Evolutionary conservation across 2,888 invertebrate species (phyloP).

Genomic region (Norana najaformis): DNA sequence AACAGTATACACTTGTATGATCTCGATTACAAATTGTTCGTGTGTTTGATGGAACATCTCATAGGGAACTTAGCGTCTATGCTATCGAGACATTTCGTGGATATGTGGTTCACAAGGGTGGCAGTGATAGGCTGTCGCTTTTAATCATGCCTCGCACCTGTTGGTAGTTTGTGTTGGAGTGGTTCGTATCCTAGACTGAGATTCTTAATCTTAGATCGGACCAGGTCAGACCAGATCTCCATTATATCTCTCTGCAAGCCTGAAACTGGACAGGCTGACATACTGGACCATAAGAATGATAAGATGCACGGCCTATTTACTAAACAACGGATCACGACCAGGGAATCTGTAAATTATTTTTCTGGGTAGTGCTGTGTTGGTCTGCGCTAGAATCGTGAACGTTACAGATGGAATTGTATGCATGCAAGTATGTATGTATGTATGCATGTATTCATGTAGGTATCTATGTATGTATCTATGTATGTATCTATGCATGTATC

Average conservation of each 20-base stretch:
- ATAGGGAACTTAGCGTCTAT: no score
- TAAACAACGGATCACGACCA: not conserved
- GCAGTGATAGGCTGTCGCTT: not conserved
- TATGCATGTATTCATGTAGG: no score
- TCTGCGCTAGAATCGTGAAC: not conserved
- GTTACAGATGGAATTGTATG: not conserved
- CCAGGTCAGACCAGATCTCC: not conserved
- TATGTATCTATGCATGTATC: no score
- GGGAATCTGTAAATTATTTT: not conserved
- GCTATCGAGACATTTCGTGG: no score
- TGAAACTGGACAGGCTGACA: not conserved
- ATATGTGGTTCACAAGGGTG: not conserved
- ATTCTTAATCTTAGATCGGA: not conserved
- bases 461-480: no score
- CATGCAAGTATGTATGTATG: no score
- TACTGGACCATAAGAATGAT: not conserved
- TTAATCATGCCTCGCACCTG: not conserved
- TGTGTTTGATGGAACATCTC: no score
- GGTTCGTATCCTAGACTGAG: not conserved
- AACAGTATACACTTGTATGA: no score
- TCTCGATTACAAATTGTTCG: no score
- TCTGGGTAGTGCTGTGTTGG: not conserved
- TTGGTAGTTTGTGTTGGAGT: not conserved
- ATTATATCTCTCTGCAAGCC: not conserved
- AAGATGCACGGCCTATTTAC: not conserved